Evolutionary conservation across 2,113 vertebrate genomes (phyloP).

Genomic region (Salvelinus fontinalis): DNA sequence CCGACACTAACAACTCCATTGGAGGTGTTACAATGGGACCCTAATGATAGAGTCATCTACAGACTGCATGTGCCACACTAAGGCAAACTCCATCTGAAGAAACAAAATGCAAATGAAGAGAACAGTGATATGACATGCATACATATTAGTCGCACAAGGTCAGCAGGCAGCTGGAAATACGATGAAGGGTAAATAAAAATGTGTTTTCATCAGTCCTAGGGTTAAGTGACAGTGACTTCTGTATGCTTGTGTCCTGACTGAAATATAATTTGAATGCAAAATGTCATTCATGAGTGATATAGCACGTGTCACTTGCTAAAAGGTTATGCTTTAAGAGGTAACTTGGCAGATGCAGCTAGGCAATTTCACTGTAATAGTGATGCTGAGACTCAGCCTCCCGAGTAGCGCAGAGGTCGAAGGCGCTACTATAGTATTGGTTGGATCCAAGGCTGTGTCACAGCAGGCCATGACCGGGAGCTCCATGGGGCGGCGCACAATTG

Average conservation of each 20-base stretch:
- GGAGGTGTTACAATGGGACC: slow-evolving; percentile 6
- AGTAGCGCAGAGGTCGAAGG: too few relatives aligned
- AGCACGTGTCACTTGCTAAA: slow-evolving; percentile 19
- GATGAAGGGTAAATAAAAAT: too few relatives aligned
- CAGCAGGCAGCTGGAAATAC: too few relatives aligned
- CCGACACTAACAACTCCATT: slow-evolving; percentile 1
- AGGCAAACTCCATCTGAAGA: neutral
- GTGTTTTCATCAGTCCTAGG: too few relatives aligned
- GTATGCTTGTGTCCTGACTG: slow-evolving; percentile 31
- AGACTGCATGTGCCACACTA: slow-evolving; percentile 23
- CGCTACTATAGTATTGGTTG: too few relatives aligned
- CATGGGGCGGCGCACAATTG: too few relatives aligned
- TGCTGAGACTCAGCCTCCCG: too few relatives aligned
- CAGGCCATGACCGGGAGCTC: neutral
- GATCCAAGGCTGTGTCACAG: neutral
- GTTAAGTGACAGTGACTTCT: slow-evolving; percentile 7
- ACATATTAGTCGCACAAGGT: too few relatives aligned
- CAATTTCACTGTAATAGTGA: too few relatives aligned
- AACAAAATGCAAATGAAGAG: too few relatives aligned
- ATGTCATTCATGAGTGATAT: slow-evolving; percentile 33
- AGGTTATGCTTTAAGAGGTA: slow-evolving; percentile 19
- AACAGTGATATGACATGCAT: too few relatives aligned
- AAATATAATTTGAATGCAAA: slow-evolving; percentile 28
- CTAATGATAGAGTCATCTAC: slow-evolving; percentile 5
- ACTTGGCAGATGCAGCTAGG: too few relatives aligned